Conservation (phyloP, 2,113 vertebrate genomes). For the Mugil cephalus region DNA sequence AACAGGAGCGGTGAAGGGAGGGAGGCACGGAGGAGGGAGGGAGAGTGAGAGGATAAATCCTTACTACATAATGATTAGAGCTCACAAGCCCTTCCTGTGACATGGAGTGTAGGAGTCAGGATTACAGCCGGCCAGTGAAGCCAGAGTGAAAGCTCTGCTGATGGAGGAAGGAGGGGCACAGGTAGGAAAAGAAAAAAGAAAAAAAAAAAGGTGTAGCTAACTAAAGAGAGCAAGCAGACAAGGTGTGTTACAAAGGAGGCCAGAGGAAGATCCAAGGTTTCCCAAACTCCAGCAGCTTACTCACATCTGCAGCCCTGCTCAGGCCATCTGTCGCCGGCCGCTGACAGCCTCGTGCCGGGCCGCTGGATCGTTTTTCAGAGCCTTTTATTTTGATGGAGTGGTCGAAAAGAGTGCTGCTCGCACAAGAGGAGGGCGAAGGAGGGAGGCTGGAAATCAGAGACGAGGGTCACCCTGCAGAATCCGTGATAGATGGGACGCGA, state of each 20-base stretch:
- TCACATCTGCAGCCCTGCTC: conserved; percentile 48
- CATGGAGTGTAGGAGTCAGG: conserved; percentile 75
- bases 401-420: conserved; percentile 6
- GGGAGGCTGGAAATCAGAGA: conserved; percentile 23
- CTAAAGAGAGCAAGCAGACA: background rate
- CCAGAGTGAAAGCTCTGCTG: conserved; percentile 54
- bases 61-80: conserved; percentile 85
- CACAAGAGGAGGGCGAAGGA: conserved; percentile 30
- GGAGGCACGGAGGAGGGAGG: conserved; percentile 43
- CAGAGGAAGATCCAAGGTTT: conserved; percentile 14
- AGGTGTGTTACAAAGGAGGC: conserved; percentile 23
- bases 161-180: conserved; percentile 50
- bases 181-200: conserved; percentile 8
- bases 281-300: conserved; percentile 52
- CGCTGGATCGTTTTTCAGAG: conserved; percentile 45
- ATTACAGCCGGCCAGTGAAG: conserved; percentile 74
- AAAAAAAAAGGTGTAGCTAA: conserved; percentile 34
- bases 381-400: conserved; percentile 64
- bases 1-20: conserved; percentile 53
- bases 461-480: conserved; percentile 62
- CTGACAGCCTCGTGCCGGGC: conserved; percentile 32
- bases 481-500: conserved; percentile 16
- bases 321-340: conserved; percentile 55
- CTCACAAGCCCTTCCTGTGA: conserved; percentile 84
- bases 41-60: conserved; percentile 72